Percentiles rank a stretch among this genome's conserved stretches.
phyloP scores from a whole-genome alignment of 1,140 invertebrate genomes.

The Nylanderia fulva region DNA sequence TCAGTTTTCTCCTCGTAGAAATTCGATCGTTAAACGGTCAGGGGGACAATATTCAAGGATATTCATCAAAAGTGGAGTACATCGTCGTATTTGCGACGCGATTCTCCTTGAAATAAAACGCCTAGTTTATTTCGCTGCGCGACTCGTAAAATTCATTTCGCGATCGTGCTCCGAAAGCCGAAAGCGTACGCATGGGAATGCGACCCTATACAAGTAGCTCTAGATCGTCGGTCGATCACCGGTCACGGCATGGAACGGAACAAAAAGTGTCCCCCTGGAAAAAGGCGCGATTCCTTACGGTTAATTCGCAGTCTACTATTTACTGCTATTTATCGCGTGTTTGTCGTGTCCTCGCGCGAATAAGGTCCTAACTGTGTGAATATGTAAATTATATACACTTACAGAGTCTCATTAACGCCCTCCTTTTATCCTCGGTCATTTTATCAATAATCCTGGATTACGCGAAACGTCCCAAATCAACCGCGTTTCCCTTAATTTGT shows the following conservation, averaged over 20 bases:
- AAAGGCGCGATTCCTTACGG: constrained; percentile 34
- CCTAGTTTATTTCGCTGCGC: constrained; percentile 2
- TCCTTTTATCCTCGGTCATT: not conserved
- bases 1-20: not conserved
- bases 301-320: constrained; percentile 3
- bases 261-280: constrained; percentile 5
- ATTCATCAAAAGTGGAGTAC: too few species aligned
- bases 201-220: not conserved
- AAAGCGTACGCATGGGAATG: constrained; percentile 27
- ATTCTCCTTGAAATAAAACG: not conserved
- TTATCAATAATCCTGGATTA: not conserved
- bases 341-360: not conserved
- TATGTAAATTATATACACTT: not conserved
- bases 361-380: not conserved
- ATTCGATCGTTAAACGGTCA: not conserved
- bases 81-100: not conserved
- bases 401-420: not conserved
- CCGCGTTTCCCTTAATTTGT: not conserved
- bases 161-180: constrained; percentile 23
- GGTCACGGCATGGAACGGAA: not conserved
- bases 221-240: constrained; percentile 7
- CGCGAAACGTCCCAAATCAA: not conserved
- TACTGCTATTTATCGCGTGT: not conserved
- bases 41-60: not conserved
- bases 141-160: not conserved